Evolutionary conservation across 2,888 invertebrate species (phyloP).

Genomic region (Oithona nana): DNA sequence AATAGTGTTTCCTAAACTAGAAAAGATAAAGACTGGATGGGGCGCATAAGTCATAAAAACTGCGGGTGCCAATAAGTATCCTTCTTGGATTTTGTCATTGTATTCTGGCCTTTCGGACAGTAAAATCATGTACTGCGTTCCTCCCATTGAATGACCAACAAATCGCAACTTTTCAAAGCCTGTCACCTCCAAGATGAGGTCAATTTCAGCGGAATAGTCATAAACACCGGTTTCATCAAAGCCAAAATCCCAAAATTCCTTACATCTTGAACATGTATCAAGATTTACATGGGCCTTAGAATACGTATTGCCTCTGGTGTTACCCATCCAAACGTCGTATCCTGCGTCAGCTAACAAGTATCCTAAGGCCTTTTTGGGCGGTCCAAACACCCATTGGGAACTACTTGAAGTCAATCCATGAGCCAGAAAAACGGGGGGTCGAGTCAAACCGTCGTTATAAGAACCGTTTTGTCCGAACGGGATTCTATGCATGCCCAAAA

Average conservation of each 20-base stretch:
- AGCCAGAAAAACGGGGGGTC: not conserved
- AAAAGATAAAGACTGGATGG: not conserved
- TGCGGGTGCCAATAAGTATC: not conserved
- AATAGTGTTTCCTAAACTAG: not conserved
- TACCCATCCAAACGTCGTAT: constrained; percentile 14
- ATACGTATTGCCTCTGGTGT: constrained; percentile 6
- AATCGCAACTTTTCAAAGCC: not conserved
- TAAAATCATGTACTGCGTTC: not conserved
- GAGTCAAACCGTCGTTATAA: not conserved
- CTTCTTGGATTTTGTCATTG: not conserved
- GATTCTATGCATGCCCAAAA: not conserved
- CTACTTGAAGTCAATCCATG: not conserved
- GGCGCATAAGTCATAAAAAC: not conserved
- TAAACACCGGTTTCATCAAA: not conserved
- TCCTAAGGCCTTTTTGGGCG: not conserved
- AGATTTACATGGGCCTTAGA: not conserved
- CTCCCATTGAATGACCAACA: constrained; percentile 7
- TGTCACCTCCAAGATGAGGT: not conserved
- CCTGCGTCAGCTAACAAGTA: constrained; percentile 8
- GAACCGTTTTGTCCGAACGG: not conserved
- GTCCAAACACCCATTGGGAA: not conserved
- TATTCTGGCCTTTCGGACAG: not conserved
- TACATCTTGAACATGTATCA: not conserved
- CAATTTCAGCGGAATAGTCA: not conserved
- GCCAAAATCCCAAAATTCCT: constrained; percentile 9